These are phyloP conservation scores for Leucoptera coffeella DNA, from an alignment of 2,888 invertebrate genomes.

Conservation along the genomic window DNA sequence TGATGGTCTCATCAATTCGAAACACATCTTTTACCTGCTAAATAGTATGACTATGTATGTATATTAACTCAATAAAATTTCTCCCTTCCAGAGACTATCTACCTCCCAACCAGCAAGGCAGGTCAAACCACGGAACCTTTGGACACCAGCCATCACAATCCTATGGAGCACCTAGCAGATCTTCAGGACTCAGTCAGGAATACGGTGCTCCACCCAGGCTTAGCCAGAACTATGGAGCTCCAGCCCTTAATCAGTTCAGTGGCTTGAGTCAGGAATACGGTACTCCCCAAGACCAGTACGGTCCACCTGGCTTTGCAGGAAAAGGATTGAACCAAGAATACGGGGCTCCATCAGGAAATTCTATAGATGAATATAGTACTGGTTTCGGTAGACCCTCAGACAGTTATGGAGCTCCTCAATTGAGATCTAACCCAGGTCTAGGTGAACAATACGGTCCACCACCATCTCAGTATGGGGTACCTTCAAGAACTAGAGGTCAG, in stretches of 20 bases:
- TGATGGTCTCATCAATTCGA: no score
- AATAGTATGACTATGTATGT: no score
- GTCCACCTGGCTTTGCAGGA: not conserved
- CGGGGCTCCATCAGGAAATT: constrained; percentile 8
- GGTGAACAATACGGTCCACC: constrained; percentile 9
- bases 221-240: not conserved
- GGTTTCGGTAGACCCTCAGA: constrained; percentile 8
- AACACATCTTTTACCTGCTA: no score
- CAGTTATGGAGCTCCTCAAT: no score
- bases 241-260: not conserved
- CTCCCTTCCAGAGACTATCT: constrained; percentile 18
- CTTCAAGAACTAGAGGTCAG: no score
- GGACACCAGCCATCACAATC: constrained; percentile 5
- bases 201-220: constrained; percentile 13
- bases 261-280: constrained; percentile 1
- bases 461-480: no score
- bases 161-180: constrained; percentile 12
- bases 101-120: constrained; percentile 14
- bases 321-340: constrained; percentile 8
- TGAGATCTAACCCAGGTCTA: constrained; percentile 13
- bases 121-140: constrained; percentile 10
- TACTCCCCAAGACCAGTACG: constrained; percentile 1
- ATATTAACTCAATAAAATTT: no score
- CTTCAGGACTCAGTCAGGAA: constrained; percentile 8
- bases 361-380: not conserved